Evolutionary conservation across 1,140 invertebrate genomes (phyloP).

Genomic region (Drosophila subobscura): DNA sequence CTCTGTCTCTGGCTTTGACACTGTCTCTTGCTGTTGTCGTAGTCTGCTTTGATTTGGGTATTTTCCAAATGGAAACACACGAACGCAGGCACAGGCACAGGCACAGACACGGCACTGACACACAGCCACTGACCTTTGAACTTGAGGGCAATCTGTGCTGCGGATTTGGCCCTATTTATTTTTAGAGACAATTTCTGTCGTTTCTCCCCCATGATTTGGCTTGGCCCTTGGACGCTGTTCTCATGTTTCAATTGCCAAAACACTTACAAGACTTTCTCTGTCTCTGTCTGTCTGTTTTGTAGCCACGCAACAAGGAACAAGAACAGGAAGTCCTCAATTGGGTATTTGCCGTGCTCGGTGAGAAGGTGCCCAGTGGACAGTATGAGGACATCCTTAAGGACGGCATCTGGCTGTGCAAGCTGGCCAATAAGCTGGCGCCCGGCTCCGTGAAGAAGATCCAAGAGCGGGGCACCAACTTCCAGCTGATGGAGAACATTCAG

Average conservation of each 20-base stretch:
- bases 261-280: slow-evolving; percentile 5
- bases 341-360: slow-evolving; percentile 94
- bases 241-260: slow-evolving; percentile 45
- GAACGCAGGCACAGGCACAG: slow-evolving; percentile 21
- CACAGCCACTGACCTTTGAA: slow-evolving; percentile 44
- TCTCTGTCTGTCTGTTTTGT: slow-evolving; percentile 54
- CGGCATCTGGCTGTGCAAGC: slow-evolving; percentile 95
- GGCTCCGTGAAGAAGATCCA: slow-evolving; percentile 99
- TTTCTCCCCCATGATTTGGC: slow-evolving; percentile 47
- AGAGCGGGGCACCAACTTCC: slow-evolving; percentile 97
- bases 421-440: slow-evolving; percentile 97
- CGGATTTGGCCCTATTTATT: slow-evolving; percentile 37
- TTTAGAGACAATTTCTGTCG: slow-evolving; percentile 33
- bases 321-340: slow-evolving; percentile 95
- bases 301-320: slow-evolving; percentile 95
- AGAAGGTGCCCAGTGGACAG: slow-evolving; percentile 91
- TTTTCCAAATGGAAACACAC: slow-evolving; percentile 46
- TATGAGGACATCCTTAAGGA: slow-evolving; percentile 97
- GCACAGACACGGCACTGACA: neutral
- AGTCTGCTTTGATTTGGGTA: slow-evolving; percentile 37
- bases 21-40: slow-evolving; percentile 1
- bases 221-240: slow-evolving; percentile 47
- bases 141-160: slow-evolving; percentile 19
- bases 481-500: slow-evolving; percentile 99
- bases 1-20: slow-evolving; percentile 9